These are phyloP conservation scores for Premnoplex brunnescens DNA, from an alignment of 2,797 vertebrate species.

Conservation along the genomic window DNA sequence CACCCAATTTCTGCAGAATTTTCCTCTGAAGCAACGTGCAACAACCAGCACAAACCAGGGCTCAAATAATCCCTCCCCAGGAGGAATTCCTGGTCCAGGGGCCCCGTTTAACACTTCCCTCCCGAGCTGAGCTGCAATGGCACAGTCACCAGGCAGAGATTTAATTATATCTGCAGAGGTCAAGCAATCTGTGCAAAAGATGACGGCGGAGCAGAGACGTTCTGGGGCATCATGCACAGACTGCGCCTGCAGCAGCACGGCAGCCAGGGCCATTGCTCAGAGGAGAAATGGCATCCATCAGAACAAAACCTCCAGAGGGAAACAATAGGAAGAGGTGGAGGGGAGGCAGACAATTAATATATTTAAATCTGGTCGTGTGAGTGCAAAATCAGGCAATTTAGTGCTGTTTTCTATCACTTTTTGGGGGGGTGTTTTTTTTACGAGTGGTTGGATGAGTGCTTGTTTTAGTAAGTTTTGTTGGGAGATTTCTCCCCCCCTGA, in stretches of 20 bases:
- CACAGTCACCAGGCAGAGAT: background rate
- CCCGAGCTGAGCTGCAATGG: background rate
- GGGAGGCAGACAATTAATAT: background rate
- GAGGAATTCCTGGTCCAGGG: background rate
- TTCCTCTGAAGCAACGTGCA: background rate
- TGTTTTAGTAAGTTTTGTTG: background rate
- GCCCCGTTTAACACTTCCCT: background rate
- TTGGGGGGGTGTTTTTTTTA: background rate
- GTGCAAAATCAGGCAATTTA: background rate
- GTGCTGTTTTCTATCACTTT: background rate
- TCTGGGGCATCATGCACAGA: background rate
- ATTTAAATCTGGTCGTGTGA: background rate
- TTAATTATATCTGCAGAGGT: conserved; percentile 49
- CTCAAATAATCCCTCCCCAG: background rate
- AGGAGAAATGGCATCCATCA: conserved; percentile 9
- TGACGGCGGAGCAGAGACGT: background rate
- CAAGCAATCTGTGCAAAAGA: conserved; percentile 8
- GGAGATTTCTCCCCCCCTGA: background rate
- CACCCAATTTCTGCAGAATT: background rate
- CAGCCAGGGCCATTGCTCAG: background rate
- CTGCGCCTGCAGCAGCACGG: background rate
- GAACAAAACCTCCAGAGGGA: conserved; percentile 1
- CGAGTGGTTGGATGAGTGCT: background rate
- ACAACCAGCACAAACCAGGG: background rate
- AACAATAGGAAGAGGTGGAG: background rate